Base-by-base conservation (phyloP, 2,113 vertebrate genomes). In the Sapayoa aenigma region DNA sequence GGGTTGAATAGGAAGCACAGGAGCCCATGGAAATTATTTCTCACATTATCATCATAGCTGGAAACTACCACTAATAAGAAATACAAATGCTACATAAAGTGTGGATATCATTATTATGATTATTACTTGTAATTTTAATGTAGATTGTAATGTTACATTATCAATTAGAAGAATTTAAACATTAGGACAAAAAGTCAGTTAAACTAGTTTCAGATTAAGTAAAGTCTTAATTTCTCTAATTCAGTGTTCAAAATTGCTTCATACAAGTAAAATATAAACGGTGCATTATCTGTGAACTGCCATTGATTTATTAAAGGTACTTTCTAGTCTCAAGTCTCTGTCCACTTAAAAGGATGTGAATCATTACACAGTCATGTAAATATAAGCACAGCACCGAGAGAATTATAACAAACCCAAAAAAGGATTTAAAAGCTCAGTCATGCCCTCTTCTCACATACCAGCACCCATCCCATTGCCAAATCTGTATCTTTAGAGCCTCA, bases 21-120 rank as follows among this genome's bases (percentile, higher is more conserved):
- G 87, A 88, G 74, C 59, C 58, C 76, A 60, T 52, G 56, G 80
- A 96, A 94, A 91, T 85, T 78, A 82, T 86, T 95, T 96, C 90
- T 95, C 80, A 73, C 52, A 35, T 77, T 93, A 93, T 80, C 84
- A 94, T 90, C 72, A 84, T 74, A 83, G 92, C 84, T 95, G 60
- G 92, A 94, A 97, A 97, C 74, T 85, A 87, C 72, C 46, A 75
- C 80, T 96, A 94, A 59, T 84, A 96, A 94, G 84, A 95, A 78
- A 71, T 60, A 91, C 20, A 65, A 78, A 90, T 78, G 68, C 65
- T 84, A 89, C 66, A 73, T 84, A 93, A 93, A 96, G 66, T 81
- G 80, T 94, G 60, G 21, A 30, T 50, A 82, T 33, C 41, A 30
- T 94, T 65, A 84, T 56, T 71, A 72, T 7, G 6, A 87, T 86